phyloP scores from a whole-genome alignment of 2,888 invertebrate genomes.

The Parnassius glacialis region DNA sequence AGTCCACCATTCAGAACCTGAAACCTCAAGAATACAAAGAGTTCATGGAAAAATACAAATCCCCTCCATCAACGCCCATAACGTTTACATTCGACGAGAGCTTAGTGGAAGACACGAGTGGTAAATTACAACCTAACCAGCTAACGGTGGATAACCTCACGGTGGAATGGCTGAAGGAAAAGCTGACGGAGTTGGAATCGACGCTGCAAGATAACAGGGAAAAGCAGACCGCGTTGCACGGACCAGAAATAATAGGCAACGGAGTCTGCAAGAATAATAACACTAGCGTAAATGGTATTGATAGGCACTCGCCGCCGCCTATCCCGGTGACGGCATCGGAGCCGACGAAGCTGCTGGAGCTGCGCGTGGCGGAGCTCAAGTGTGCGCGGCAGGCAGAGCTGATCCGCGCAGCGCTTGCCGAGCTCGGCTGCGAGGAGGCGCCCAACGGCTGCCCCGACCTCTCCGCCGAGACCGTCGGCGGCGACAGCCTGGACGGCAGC shows the following conservation, averaged over 20 bases:
- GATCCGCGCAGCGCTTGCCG: constrained; percentile 91
- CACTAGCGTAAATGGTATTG: constrained; percentile 73
- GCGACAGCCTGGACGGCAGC: constrained; percentile 83
- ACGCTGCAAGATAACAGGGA: constrained; percentile 90
- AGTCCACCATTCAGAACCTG: constrained; percentile 87
- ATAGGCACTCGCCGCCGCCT: constrained; percentile 76
- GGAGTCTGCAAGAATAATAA: constrained; percentile 76
- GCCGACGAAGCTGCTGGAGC: constrained; percentile 88
- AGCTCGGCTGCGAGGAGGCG: constrained; percentile 92
- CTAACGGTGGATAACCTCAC: constrained; percentile 96
- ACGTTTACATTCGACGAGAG: constrained; percentile 93
- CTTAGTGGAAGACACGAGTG: constrained; percentile 93
- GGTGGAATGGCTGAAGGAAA: constrained; percentile 92
- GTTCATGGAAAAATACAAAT: constrained; percentile 91
- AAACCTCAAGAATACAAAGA: constrained; percentile 93
- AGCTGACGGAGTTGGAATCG: constrained; percentile 88
- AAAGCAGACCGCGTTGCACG: constrained; percentile 82
- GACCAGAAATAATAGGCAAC: constrained; percentile 75
- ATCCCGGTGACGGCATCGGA: constrained; percentile 72
- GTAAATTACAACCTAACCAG: constrained; percentile 92
- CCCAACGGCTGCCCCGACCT: constrained; percentile 92
- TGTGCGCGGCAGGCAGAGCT: constrained; percentile 90
- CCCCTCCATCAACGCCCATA: constrained; percentile 88
- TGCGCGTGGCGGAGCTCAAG: constrained; percentile 91
- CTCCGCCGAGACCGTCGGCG: constrained; percentile 86